Evolutionary conservation across 2,888 invertebrate genomes (phyloP), one percentile per base, ranked within the genome.

Genomic region (Cepaea hortensis): DNA sequence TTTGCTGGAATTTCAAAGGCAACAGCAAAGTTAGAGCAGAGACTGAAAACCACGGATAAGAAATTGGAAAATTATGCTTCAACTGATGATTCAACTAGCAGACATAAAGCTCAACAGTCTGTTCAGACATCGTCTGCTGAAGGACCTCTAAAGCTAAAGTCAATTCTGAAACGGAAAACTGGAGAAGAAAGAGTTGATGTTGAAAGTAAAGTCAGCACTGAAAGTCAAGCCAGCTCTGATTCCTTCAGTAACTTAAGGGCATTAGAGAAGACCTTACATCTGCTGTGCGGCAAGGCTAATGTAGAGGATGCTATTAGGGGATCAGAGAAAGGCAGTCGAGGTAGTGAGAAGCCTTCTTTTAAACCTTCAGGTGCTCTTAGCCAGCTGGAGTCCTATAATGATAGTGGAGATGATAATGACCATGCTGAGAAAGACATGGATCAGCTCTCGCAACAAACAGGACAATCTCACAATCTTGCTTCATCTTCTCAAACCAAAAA

Each of bases 1-100:
- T 87, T 87, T 87, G 84, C 87, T 73, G 87, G 87, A 0, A 84
- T 87, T 48, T 87, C 87, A 5, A 87, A 87, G 75, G 87, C 87
- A 5, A 87, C 87, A 48, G 84, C 84, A 23, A 87, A 87, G 68
- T 68, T 87, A 68, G 87, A 87, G 61, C 80, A 84, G 73, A 79
- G 79, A 50, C 55, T 87, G 11, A 20, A 73, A 55, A n/a, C 23
- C 18, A 6, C 18, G 55, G 18, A 55, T 46, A 68, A 48, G 9
- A 87, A 18, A 23, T n/a, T 61, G n/a, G 87, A 85, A 23, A 48
- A 7, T 55, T 73, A 75, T 5, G 70, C 77, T 3, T 82, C 75
- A 65, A 13, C 75, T 48, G 73, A 70, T 13, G 55, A 68, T 48
- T 76, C 61, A 13, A 35, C 35, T 35, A 7, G 11, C 62, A 62